phyloP scores from a whole-genome alignment of 2,888 invertebrate genomes.

The Cremastinae sp. region DNA sequence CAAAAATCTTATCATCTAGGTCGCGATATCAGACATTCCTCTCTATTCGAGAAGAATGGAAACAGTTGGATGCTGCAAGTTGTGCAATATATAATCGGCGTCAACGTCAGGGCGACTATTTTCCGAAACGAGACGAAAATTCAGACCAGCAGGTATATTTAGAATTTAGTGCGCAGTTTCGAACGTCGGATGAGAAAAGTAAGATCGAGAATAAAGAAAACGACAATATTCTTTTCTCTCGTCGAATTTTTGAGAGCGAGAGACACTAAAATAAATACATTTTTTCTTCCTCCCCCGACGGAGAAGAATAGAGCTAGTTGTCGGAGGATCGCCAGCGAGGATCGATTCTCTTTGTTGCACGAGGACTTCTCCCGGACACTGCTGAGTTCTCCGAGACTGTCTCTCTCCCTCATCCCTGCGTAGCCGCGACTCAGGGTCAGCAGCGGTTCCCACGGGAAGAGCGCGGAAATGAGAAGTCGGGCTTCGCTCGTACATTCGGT shows the following conservation, averaged over 20 bases:
- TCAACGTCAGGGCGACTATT: slow-evolving; percentile 9
- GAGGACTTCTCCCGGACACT: slow-evolving; percentile 42
- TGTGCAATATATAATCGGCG: background rate
- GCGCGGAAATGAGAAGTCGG: slow-evolving; percentile 63
- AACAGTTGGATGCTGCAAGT: too few species aligned
- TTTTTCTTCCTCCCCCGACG: slow-evolving; percentile 43
- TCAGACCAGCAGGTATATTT: slow-evolving; percentile 1
- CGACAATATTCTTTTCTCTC: slow-evolving; percentile 53
- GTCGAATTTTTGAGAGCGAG: slow-evolving; percentile 53
- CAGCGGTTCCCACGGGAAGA: slow-evolving; percentile 66
- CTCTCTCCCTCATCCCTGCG: slow-evolving; percentile 21
- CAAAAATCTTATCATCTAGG: too few species aligned
- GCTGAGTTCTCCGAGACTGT: slow-evolving; percentile 31
- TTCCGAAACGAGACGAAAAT: slow-evolving; percentile 46
- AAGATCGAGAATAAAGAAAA: slow-evolving; percentile 44
- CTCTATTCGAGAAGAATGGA: too few species aligned
- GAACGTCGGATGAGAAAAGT: slow-evolving; percentile 26
- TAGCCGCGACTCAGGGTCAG: slow-evolving; percentile 63
- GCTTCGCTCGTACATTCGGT: slow-evolving; percentile 59
- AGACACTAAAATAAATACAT: slow-evolving; percentile 66
- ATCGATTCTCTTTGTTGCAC: slow-evolving; percentile 62
- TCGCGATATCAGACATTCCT: too few species aligned
- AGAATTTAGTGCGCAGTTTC: slow-evolving; percentile 11
- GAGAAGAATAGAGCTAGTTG: slow-evolving; percentile 63
- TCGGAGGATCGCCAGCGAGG: slow-evolving; percentile 61